phyloP scores from a whole-genome alignment of 2,888 invertebrate species.

The Andrena dorsata region DNA sequence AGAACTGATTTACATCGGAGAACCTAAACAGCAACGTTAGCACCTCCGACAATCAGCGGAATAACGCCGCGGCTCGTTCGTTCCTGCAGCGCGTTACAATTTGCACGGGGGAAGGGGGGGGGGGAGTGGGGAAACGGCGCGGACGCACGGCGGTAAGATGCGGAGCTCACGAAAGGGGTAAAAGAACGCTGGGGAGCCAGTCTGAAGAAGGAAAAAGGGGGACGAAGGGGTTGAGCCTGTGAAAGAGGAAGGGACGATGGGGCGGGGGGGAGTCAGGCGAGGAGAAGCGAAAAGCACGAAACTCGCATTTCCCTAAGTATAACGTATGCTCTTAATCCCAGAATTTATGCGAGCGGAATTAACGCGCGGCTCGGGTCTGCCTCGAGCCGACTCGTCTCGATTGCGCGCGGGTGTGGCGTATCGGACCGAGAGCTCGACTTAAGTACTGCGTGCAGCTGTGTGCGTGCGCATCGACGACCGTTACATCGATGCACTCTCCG shows the following conservation, averaged over 20 bases:
- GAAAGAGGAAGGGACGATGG: conserved; percentile 8
- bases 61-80: conserved; percentile 27
- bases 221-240: conserved; percentile 19
- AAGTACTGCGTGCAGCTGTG: conserved; percentile 15
- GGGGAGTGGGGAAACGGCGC: no score
- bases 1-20: neutral
- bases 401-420: conserved; percentile 47
- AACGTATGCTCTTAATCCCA: conserved; percentile 83
- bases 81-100: conserved; percentile 40
- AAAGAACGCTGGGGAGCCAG: conserved; percentile 44
- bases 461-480: conserved; percentile 5
- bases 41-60: conserved; percentile 9
- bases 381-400: conserved; percentile 56
- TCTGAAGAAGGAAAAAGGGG: conserved; percentile 23
- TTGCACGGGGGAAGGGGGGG: conserved; percentile 18
- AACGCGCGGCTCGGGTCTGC: conserved; percentile 74
- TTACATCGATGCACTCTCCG: neutral
- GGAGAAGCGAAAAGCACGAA: conserved; percentile 73
- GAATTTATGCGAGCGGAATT: conserved; percentile 83
- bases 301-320: conserved; percentile 82
- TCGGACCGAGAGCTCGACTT: conserved; percentile 42
- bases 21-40: conserved; percentile 12
- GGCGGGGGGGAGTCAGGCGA: conserved; percentile 44
- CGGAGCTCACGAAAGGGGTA: conserved; percentile 45
- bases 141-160: conserved; percentile 23